Conservation (phyloP, 1,140 invertebrate species). For the Musca domestica region DNA sequence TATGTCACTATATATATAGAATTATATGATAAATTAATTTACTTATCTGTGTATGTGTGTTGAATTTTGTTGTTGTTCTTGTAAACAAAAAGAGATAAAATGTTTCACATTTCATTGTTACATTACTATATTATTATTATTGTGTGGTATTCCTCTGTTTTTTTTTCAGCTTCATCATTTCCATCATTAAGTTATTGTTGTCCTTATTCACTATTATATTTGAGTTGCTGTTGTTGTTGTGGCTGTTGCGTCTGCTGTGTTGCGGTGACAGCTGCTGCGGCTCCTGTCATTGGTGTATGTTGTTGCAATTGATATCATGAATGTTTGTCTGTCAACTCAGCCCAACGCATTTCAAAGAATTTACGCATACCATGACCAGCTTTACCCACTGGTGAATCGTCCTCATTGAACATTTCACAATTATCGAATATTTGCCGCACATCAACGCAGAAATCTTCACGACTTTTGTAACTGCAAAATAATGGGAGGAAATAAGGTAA, state of each 20-base stretch:
- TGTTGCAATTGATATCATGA: conserved; percentile 45
- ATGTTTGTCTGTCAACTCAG: conserved; percentile 60
- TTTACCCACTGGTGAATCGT: conserved; percentile 92
- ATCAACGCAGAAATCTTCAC: conserved; percentile 87
- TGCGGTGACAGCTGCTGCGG: neutral
- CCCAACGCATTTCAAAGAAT: conserved; percentile 88
- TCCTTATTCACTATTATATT: conserved; percentile 18
- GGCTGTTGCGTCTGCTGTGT: neutral
- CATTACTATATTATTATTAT: no score
- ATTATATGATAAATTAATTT: no score
- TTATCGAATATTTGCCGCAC: conserved; percentile 93
- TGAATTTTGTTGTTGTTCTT: no score
- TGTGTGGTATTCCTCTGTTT: neutral
- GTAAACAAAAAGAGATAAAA: no score
- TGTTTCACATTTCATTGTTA: no score
- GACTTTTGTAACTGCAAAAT: conserved; percentile 73
- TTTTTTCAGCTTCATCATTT: neutral
- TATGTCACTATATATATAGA: no score
- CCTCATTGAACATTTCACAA: conserved; percentile 97
- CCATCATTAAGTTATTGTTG: conserved; percentile 1
- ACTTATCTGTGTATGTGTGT: no score
- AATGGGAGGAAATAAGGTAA: neutral
- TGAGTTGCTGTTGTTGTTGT: conserved; percentile 11
- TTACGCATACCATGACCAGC: conserved; percentile 87
- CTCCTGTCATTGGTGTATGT: neutral